Conservation (phyloP, 2,113 vertebrate genomes). For the Ammodytes dubius region DNA sequence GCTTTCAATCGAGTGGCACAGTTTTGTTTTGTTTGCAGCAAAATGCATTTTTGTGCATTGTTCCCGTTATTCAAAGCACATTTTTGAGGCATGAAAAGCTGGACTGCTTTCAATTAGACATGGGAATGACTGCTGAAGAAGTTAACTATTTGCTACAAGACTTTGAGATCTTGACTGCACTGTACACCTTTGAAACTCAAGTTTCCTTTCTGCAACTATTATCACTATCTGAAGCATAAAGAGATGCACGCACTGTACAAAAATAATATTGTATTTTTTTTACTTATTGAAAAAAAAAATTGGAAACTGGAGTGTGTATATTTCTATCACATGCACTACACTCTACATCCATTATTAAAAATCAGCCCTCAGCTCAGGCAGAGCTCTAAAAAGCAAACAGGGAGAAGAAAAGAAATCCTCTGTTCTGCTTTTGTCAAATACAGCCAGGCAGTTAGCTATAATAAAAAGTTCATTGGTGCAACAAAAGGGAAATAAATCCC, state of each 20-base stretch:
- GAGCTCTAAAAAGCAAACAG: conserved; percentile 43
- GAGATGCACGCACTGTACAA: conserved; percentile 4
- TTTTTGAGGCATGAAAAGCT: conserved; percentile 45
- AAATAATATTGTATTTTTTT: conserved; percentile 13
- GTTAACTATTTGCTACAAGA: conserved; percentile 52
- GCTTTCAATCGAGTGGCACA: conserved; percentile 30
- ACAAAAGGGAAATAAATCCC: conserved; percentile 89
- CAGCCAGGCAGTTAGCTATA: conserved; percentile 87
- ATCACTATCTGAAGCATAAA: conserved; percentile 19
- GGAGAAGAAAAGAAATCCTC: neutral
- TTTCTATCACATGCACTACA: conserved; percentile 26
- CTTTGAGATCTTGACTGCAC: conserved; percentile 21
- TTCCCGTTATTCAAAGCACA: conserved; percentile 61
- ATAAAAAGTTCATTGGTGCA: conserved; percentile 88
- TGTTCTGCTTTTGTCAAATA: conserved; percentile 58
- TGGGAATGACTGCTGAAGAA: conserved; percentile 47
- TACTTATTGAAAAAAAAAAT: conserved; percentile 18
- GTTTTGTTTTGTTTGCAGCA: conserved; percentile 26
- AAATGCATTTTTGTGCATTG: conserved; percentile 56
- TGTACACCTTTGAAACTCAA: conserved; percentile 7
- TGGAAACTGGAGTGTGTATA: conserved; percentile 20
- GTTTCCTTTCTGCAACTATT: conserved; percentile 34
- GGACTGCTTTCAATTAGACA: conserved; percentile 53
- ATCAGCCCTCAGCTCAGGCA: conserved; percentile 32
- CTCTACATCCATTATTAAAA: conserved; percentile 9